Evolutionary conservation across 2,888 invertebrate genomes (phyloP), one percentile per base, ranked within the genome.

Genomic region (Lasioglossum marginatum): DNA sequence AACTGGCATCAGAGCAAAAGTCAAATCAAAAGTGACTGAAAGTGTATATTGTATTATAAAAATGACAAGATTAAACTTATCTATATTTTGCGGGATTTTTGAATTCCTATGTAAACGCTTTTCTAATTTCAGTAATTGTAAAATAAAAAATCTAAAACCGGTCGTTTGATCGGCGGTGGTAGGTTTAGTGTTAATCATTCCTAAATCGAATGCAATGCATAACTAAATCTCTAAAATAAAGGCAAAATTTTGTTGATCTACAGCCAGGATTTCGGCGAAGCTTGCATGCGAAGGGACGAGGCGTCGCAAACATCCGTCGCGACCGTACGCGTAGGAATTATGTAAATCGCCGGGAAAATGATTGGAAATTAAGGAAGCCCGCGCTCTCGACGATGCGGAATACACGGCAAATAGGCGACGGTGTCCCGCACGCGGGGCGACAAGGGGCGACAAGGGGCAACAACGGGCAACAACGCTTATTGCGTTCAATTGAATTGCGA

Each of bases 321-420:
- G n/a, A 12, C 10, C 68, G 37, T 10, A 34, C 23, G 27, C 43
- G 12, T 23, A 12, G 8, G 63, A 70, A 48, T 86, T 86, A 86
- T 72, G 79, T 77, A 82, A 82, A 79, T 27, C 31, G 19, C 16
- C 14, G 57, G 57, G 6, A 70, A 57, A 76, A 82, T 86, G 43
- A 78, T 86, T 82, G 82, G 82, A 82, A 81, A 86, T 81, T 81
- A 86, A 82, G 82, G 86, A 86, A 76, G 31, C 37, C 31, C 71
- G 66, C 57, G n/a, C 40, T 66, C 27, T 19, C 68, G 68, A 23
- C 75, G 72, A 86, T 78, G 82, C 79, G 37, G 73, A 63, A 77
- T 72, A 48, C 19, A 16, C 12, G 77, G 10, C 40, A 37, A 10
- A 57, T 4, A 57, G n/a, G n/a, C 57, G 57, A 3, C 3, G 52